Percentiles rank a stretch among this genome's conserved stretches.
phyloP scores from a whole-genome alignment of 2,888 invertebrate genomes.

The Alitta virens region DNA sequence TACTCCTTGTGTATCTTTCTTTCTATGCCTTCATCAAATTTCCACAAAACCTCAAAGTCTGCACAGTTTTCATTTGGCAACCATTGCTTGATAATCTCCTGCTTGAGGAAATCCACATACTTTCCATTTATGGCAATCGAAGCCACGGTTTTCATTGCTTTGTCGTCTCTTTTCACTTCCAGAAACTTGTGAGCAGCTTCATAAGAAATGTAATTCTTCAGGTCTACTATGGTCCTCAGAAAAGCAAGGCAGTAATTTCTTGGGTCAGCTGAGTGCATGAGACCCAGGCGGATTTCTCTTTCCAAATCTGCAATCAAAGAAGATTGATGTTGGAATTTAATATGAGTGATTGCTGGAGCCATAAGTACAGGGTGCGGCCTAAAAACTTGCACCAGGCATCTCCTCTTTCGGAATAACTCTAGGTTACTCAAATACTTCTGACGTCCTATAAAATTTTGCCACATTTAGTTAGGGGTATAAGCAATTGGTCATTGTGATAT shows the following conservation, averaged over 20 bases:
- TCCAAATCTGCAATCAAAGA: conserved; percentile 38
- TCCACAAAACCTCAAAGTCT: conserved; percentile 48
- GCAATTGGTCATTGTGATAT: too few relatives aligned
- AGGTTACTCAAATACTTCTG: too few relatives aligned
- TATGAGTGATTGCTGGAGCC: too few relatives aligned
- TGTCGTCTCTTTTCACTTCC: conserved; percentile 34
- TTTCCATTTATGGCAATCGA: conserved; percentile 18
- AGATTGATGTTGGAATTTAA: neutral
- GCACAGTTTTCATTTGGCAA: conserved; percentile 34
- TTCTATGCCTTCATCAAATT: conserved; percentile 49
- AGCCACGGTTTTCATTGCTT: too few relatives aligned
- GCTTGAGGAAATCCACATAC: conserved; percentile 35
- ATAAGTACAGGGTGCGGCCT: too few relatives aligned
- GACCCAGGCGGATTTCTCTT: conserved; percentile 38
- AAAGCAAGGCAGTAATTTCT: conserved; percentile 38
- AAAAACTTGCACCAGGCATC: too few relatives aligned
- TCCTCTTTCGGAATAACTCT: too few relatives aligned
- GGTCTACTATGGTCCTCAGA: conserved; percentile 47
- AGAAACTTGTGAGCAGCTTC: conserved; percentile 33
- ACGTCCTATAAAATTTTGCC: too few relatives aligned
- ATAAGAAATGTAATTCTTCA: conserved; percentile 49
- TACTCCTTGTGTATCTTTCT: conserved; percentile 46
- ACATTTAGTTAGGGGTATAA: too few relatives aligned
- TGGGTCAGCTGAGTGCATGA: conserved; percentile 35
- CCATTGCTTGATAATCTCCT: conserved; percentile 25